phyloP scores from a whole-genome alignment of 2,113 vertebrate genomes.

The Podiceps cristatus region DNA sequence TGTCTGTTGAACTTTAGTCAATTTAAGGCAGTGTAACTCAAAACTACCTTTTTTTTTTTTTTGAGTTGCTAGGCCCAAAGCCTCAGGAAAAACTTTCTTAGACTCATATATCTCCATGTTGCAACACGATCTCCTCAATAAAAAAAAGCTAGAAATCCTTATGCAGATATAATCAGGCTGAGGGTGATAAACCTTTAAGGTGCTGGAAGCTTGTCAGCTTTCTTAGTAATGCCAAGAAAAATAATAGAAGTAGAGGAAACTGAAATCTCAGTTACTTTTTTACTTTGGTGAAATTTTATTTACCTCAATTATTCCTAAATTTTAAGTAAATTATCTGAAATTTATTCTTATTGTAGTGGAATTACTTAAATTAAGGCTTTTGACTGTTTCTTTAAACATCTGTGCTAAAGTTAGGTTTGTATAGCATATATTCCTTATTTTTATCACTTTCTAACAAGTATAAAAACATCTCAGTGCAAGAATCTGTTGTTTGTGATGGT shows the following conservation, averaged over 20 bases:
- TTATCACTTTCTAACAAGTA: neutral
- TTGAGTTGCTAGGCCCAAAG: neutral
- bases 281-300: neutral
- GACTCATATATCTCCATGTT: neutral
- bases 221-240: neutral
- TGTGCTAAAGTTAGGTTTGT: neutral
- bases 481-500: neutral
- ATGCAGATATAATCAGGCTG: neutral
- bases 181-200: neutral
- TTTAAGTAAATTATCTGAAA: neutral
- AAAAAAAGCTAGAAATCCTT: neutral
- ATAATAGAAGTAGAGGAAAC: neutral
- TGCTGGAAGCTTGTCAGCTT: neutral
- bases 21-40: neutral
- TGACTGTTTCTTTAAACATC: neutral
- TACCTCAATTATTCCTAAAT: neutral
- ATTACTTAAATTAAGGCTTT: neutral
- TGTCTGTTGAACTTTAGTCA: neutral
- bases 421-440: neutral
- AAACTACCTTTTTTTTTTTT: accelerated
- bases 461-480: neutral
- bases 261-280: neutral
- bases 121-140: neutral
- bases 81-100: neutral
- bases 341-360: neutral